Evolutionary conservation across 2,888 invertebrate species (phyloP).

Genomic region (Theodoxus fluviatilis): DNA sequence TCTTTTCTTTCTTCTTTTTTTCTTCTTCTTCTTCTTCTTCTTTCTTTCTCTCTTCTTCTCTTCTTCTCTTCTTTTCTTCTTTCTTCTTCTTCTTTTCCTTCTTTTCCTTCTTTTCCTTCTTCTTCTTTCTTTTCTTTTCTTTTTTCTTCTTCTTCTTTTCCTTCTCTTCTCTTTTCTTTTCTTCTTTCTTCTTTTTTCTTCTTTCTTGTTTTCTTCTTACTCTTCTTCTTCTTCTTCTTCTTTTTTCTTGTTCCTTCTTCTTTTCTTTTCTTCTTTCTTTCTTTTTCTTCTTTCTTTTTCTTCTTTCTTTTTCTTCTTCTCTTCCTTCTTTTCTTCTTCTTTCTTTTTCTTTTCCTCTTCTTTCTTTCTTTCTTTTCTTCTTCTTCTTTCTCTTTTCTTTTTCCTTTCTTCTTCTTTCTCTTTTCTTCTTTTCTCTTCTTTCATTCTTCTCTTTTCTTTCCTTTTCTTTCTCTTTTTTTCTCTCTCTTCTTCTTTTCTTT

Average conservation of each 20-base stretch:
- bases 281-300: background rate
- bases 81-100: background rate
- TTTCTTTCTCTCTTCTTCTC: background rate
- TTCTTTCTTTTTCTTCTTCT: background rate
- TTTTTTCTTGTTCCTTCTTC: background rate
- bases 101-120: background rate
- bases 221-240: background rate
- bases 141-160: background rate
- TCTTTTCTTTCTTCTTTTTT: background rate
- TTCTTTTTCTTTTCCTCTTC: background rate
- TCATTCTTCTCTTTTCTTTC: background rate
- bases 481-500: background rate
- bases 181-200: background rate
- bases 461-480: background rate
- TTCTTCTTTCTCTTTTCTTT: background rate
- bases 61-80: background rate
- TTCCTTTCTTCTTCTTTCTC: background rate
- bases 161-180: background rate
- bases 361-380: constrained; percentile 13
- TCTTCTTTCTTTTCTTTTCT: background rate
- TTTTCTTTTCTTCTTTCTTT: background rate
- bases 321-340: background rate
- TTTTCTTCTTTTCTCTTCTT: background rate
- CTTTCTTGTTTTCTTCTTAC: background rate
- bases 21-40: background rate